Base-by-base conservation (phyloP, 2,113 vertebrate species). In the Meriones unguiculatus region DNA sequence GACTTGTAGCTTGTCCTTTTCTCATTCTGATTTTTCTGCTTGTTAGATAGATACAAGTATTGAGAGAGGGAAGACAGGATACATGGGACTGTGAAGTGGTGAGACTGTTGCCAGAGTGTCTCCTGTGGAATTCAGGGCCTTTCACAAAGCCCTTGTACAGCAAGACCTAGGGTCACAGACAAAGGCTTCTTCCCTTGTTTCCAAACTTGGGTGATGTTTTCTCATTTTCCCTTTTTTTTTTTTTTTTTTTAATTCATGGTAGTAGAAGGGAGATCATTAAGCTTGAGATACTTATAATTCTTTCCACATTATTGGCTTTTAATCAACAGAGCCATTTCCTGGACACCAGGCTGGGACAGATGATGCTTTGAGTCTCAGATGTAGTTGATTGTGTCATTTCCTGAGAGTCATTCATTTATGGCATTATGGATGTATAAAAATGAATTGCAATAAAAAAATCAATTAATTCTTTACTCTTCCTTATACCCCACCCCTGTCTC, bases 241-340 rank as follows among this genome's bases (percentile, higher is more conserved):
- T 46, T 46, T 46, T 46, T 46, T 5, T 46, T 46, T 46, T 46
- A n/a, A n/a, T n/a, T 46, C 46, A 46, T 5, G 46, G 46, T 46
- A 46, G 12, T 52, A 24, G 64, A 86, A 18, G 24, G 41, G 14
- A 7, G 1, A 50, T 87, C 35, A 25, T 73, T 22, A 64, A 46
- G 41, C 35, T n/a, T 75, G 2, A n/a, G 24, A 22, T 20, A 17
- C 41, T 41, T 1, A 0, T 50, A 20, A 1, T 18, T 64, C 50
- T 22, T 0, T 24, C 28, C 3, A 30, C 24, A 22, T 20, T 5
- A 32, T n/a, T 35, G 18, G 57, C 17, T 59, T 25, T 59, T 41
- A 12, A 0, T 13, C 0, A 7, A 59, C 4, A 10, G 35, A 15
- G 35, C 28, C 0, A 0, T 77, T 72, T 67, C n/a, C n/a, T 8